Base-by-base conservation (phyloP, 2,888 invertebrate genomes). In the Boloria selene region DNA sequence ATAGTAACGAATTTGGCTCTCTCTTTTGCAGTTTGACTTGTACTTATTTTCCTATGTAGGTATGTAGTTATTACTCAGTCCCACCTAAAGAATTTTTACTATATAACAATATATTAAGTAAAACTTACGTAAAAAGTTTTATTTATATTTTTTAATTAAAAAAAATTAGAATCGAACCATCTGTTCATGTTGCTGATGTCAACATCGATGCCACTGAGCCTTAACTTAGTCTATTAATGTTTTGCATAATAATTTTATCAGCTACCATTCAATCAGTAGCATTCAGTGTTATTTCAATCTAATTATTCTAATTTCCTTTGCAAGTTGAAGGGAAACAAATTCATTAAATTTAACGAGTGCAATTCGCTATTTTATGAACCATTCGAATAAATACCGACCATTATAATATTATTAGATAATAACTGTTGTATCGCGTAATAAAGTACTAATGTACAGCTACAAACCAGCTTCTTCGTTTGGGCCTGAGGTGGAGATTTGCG, bases 401-500 rank as follows among this genome's bases (percentile, higher is more conserved):
- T 45, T 45, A 45, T 45, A 45, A 13, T 56, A 22, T 45, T 56
- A 56, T 56, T 56, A 56, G 56, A 56, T 56, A 45, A 56, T 56
- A 44, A n/a, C 10, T 22, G 56, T 56, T 56, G 45, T 56, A 45
- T 56, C 22, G 56, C 44, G 22, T n/a, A n/a, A 45, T 56, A 26
- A 45, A 45, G 10, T 44, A 45, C 45, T 45, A 22, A 45, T n/a
- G 3, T 45, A n/a, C 10, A 55, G 45, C 45, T n/a, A 18, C 10
- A 22, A 16, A n/a, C 22, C 5, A 14, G 56, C 56, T 22, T 45
- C 4, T 0, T 45, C n/a, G 22, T n/a, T n/a, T n/a, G n/a, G n/a
- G n/a, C n/a, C n/a, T n/a, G n/a, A n/a, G n/a, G n/a, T n/a, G n/a
- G n/a, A n/a, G n/a, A n/a, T n/a, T n/a, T n/a, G n/a, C n/a, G n/a